Evolutionary conservation across 2,888 invertebrate genomes (phyloP).

Genomic region (Brachycybe producta): DNA sequence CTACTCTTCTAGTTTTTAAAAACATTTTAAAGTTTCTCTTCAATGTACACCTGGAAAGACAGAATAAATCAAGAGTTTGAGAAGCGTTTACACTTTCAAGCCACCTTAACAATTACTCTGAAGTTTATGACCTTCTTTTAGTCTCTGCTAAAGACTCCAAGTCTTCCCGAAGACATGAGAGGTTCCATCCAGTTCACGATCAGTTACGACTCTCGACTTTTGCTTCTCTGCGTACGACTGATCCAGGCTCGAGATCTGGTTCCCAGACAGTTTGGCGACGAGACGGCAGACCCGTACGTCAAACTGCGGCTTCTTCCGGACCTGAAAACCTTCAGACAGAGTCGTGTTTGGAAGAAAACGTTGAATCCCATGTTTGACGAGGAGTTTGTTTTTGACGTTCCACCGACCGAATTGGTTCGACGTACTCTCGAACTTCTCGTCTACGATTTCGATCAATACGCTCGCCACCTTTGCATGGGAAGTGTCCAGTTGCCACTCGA

Average conservation of each 20-base stretch:
- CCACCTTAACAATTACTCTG: neutral
- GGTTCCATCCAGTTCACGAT: conserved; percentile 51
- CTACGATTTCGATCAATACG: conserved; percentile 51
- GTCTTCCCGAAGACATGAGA: conserved; percentile 36
- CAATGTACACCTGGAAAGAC: too few relatives aligned
- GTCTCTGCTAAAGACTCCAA: conserved; percentile 17
- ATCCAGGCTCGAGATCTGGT: conserved; percentile 45
- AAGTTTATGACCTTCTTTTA: neutral
- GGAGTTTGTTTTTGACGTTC: conserved; percentile 52
- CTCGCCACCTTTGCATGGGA: conserved; percentile 49
- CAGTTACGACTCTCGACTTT: conserved; percentile 48
- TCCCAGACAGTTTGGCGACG: conserved; percentile 29
- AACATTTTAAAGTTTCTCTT: too few relatives aligned
- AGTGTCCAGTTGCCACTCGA: conserved; percentile 44
- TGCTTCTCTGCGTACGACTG: conserved; percentile 48
- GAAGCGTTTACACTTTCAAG: too few relatives aligned
- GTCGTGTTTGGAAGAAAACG: conserved; percentile 49
- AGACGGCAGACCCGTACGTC: conserved; percentile 46
- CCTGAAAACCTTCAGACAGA: conserved; percentile 48
- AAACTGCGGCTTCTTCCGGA: conserved; percentile 46
- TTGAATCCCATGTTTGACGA: conserved; percentile 54
- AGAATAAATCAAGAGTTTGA: too few relatives aligned
- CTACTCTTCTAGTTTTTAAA: too few relatives aligned
- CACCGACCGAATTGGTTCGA: conserved; percentile 40
- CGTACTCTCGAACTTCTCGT: conserved; percentile 48